A percentile compares a stretch with the other conserved stretches of the same genome.
Evolutionary conservation across 2,888 invertebrate species (phyloP).

Genomic region (Leptogaster cylindrica): DNA sequence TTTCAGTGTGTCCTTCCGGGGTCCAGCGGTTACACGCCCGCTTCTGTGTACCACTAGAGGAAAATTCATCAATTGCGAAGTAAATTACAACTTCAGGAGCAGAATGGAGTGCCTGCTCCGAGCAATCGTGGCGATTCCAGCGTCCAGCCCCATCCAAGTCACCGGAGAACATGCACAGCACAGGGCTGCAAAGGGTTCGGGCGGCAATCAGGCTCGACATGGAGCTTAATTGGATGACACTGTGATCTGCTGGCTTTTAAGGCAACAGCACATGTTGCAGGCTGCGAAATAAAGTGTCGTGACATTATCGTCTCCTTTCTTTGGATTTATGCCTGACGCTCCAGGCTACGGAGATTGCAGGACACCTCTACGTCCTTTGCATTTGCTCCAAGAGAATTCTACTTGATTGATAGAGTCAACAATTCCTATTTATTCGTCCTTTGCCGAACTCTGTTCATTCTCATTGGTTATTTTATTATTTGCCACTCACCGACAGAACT

Average conservation of each 20-base stretch:
- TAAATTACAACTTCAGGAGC: slow-evolving; percentile 22
- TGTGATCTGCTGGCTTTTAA: slow-evolving; percentile 26
- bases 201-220: slow-evolving; percentile 30
- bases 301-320: background rate
- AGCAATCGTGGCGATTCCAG: background rate
- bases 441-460: background rate
- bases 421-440: background rate
- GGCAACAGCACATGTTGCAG: slow-evolving; percentile 32
- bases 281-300: slow-evolving; percentile 16
- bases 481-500: too few species aligned
- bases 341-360: background rate
- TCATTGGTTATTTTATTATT: too few species aligned
- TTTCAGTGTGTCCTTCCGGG: too few species aligned
- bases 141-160: background rate
- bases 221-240: slow-evolving; percentile 40
- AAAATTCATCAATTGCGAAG: slow-evolving; percentile 15
- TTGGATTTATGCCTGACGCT: slow-evolving; percentile 18
- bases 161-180: background rate
- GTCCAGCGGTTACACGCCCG: too few species aligned
- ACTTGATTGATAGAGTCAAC: slow-evolving; percentile 32
- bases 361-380: background rate
- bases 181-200: background rate
- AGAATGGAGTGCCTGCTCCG: slow-evolving; percentile 13
- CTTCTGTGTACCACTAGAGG: background rate
- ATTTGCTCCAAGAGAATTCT: background rate